A percentile compares a stretch with the other conserved stretches of the same genome.
Conservation (phyloP, 2,888 invertebrate species). For the Perithous albicinctus region DNA sequence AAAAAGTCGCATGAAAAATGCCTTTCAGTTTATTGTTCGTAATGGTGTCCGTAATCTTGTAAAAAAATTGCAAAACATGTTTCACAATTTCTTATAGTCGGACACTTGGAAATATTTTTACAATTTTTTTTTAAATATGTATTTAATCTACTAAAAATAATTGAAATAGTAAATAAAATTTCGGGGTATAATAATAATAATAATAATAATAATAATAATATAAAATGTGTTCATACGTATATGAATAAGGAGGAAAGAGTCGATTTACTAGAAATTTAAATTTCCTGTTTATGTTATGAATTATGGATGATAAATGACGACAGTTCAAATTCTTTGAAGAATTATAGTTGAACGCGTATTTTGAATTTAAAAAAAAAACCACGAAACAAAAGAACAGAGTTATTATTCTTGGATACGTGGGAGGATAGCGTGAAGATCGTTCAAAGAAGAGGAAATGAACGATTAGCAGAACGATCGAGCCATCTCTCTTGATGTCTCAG, state of each 20-base stretch:
- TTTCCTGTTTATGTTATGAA: not conserved
- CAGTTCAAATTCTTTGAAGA: slow-evolving; percentile 17
- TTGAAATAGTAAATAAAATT: too few species aligned
- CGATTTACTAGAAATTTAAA: not conserved
- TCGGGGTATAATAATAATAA: too few species aligned
- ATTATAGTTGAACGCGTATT: slow-evolving; percentile 44
- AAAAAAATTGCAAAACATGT: too few species aligned
- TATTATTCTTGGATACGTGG: slow-evolving; percentile 63
- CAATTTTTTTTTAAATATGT: too few species aligned
- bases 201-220: too few species aligned
- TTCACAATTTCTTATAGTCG: too few species aligned
- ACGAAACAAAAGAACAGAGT: slow-evolving; percentile 46
- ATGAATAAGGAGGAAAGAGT: not conserved
- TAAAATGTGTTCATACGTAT: too few species aligned
- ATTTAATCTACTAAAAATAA: too few species aligned
- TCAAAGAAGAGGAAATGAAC: slow-evolving; percentile 70
- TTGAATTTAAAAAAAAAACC: slow-evolving; percentile 33
- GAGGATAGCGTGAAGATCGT: slow-evolving; percentile 67
- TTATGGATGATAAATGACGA: slow-evolving; percentile 13
- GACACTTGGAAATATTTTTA: too few species aligned
- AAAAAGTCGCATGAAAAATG: too few species aligned
- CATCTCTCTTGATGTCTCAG: slow-evolving; percentile 60
- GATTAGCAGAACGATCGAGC: slow-evolving; percentile 72
- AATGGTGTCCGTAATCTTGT: too few species aligned
- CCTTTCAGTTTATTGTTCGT: too few species aligned